Evolutionary conservation across 2,888 invertebrate species (phyloP).

Genomic region (Cryptus armator): DNA sequence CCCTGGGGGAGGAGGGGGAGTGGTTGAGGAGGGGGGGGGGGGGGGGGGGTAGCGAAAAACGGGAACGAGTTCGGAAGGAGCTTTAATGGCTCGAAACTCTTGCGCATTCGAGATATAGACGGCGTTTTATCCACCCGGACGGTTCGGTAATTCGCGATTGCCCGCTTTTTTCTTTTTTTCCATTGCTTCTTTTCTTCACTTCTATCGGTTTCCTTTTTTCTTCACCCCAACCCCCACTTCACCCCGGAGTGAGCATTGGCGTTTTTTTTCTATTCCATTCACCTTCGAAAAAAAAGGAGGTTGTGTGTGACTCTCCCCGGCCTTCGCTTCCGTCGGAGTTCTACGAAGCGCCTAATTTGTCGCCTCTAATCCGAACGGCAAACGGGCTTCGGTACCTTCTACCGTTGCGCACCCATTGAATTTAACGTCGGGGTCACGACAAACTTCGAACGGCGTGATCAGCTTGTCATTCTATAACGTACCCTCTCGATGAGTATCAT

Average conservation of each 20-base stretch:
- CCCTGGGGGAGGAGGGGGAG: constrained; percentile 20
- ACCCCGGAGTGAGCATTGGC: not conserved
- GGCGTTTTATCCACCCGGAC: constrained; percentile 74
- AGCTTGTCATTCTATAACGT: not conserved
- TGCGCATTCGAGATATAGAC: constrained; percentile 73
- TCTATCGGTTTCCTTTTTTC: constrained; percentile 45
- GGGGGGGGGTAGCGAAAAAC: constrained; percentile 11
- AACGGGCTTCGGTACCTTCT: constrained; percentile 64
- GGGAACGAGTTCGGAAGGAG: constrained; percentile 49
- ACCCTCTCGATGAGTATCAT: not conserved
- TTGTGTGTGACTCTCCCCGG: not conserved
- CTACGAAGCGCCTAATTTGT: constrained; percentile 68
- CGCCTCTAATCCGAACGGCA: constrained; percentile 72
- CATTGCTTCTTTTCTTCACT: constrained; percentile 38
- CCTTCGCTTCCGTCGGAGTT: constrained; percentile 27
- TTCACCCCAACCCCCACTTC: constrained; percentile 6
- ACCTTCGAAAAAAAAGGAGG: constrained; percentile 22
- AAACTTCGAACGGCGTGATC: constrained; percentile 1
- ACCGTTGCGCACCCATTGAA: constrained; percentile 33
- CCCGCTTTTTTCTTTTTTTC: constrained; percentile 62
- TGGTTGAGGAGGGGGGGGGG: not conserved
- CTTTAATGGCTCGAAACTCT: constrained; percentile 75
- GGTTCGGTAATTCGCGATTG: constrained; percentile 75
- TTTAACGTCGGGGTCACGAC: constrained; percentile 16
- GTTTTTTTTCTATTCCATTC: constrained; percentile 42